Evolutionary conservation across 2,797 vertebrate genomes (phyloP), one percentile per base, ranked within the genome.

Genomic region (Iguana delicatissima): DNA sequence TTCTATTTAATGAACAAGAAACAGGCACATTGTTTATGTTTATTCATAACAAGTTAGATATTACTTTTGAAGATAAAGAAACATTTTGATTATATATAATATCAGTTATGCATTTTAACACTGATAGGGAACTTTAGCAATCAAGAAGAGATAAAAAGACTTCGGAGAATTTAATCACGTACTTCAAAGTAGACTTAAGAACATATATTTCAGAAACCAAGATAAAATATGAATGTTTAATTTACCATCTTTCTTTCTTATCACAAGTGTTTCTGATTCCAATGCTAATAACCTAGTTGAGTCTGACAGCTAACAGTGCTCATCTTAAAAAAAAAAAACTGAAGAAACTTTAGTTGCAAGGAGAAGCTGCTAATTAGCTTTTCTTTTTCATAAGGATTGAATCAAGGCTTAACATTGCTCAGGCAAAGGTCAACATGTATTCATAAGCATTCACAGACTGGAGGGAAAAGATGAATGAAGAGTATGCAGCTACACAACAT

Each of bases 171-270:
- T 96, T 96, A 96, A 96, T 96, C 95, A 96, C 14, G 0, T 94
- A 95, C 95, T 96, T 96, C 96, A 96, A 96, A 96, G 96, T 94
- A 93, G 86, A 88, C 92, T 94, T 95, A 96, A 96, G 95, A 96
- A 96, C 93, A 93, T 94, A 95, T 96, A 96, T 96, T 96, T 96
- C 95, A 96, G 93, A 95, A 96, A 96, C 85, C 86, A 94, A 96
- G 95, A 93, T 96, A 96, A 95, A 96, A 94, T 95, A 96, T 96
- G 95, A 96, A 96, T 96, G 92, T 95, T 96, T 96, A 96, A 96
- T 96, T 96, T 94, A 94, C 85, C 89, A 92, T 94, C 93, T 92
- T 93, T 95, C 89, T 95, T 95, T 93, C 94, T 94, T 89, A 93
- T 92, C 35, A 1, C 85, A 92, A 91, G n/a, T 86, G 72, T 91